Percentiles rank a stretch among this genome's conserved stretches.
phyloP scores from a whole-genome alignment of 2,797 vertebrate genomes.

The Artibeus lituratus region DNA sequence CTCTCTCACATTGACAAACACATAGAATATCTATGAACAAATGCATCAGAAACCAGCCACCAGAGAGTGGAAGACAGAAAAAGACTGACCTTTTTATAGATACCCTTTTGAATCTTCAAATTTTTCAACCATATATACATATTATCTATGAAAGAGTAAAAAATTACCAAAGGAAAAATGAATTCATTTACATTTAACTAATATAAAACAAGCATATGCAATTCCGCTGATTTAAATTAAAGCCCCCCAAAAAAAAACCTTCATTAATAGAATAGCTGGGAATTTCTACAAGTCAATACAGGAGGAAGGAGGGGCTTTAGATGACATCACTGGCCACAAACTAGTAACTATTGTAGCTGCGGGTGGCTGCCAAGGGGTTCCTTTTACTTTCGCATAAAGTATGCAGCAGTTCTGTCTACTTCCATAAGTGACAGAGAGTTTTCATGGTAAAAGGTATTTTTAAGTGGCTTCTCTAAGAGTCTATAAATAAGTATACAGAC shows the following conservation, averaged over 20 bases:
- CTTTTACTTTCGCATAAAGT: not conserved
- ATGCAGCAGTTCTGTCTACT: not conserved
- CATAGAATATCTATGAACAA: not conserved
- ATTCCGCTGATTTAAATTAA: slow-evolving; percentile 12
- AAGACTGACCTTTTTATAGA: not conserved
- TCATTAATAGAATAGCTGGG: not conserved
- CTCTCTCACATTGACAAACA: not conserved
- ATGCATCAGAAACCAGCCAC: not conserved
- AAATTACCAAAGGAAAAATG: not conserved
- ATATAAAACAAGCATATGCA: not conserved
- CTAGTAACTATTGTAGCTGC: not conserved
- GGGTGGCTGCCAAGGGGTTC: not conserved
- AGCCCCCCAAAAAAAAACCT: not conserved
- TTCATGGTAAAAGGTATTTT: not conserved
- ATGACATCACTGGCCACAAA: not conserved
- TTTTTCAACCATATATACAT: not conserved
- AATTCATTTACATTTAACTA: not conserved
- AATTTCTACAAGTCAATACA: slow-evolving; percentile 1
- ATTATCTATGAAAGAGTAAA: not conserved
- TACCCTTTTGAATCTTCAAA: not conserved
- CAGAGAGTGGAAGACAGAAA: not conserved
- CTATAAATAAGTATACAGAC: not conserved
- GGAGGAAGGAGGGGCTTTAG: not conserved
- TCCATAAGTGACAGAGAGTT: not conserved
- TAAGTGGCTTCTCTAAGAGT: not conserved